phyloP scores from a whole-genome alignment of 2,888 invertebrate species.

The Stenolophus ochropezus region DNA sequence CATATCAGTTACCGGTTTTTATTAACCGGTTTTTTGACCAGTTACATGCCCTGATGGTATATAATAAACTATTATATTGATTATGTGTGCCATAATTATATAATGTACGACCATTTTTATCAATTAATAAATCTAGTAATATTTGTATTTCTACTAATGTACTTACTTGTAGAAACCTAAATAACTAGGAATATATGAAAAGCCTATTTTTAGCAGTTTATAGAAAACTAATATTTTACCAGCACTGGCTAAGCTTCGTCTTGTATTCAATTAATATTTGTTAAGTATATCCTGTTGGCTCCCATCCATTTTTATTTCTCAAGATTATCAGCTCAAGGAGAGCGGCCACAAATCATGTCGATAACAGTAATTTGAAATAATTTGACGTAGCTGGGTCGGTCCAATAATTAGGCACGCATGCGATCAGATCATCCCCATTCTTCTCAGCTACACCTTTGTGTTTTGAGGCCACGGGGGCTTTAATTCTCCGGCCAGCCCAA shows the following conservation, averaged over 20 bases:
- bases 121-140: too few relatives aligned
- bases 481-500: slow-evolving; percentile 31
- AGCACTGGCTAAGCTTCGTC: not conserved
- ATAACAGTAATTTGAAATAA: slow-evolving; percentile 42
- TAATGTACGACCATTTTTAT: too few relatives aligned
- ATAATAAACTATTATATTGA: too few relatives aligned
- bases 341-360: slow-evolving; percentile 27
- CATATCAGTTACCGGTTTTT: too few relatives aligned
- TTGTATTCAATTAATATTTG: not conserved
- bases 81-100: too few relatives aligned
- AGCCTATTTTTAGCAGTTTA: too few relatives aligned
- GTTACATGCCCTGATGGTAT: too few relatives aligned
- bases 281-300: not conserved
- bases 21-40: too few relatives aligned
- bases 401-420: slow-evolving; percentile 18
- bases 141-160: too few relatives aligned
- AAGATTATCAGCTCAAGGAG: slow-evolving; percentile 21
- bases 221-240: too few relatives aligned
- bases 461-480: slow-evolving; percentile 18
- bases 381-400: slow-evolving; percentile 24
- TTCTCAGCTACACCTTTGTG: slow-evolving; percentile 5
- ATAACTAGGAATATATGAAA: too few relatives aligned
- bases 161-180: too few relatives aligned
- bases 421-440: slow-evolving; percentile 8
- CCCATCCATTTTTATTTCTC: not conserved